These are phyloP conservation scores for Polymixis lichenea DNA, from an alignment of 2,888 invertebrate species.

Conservation along the genomic window DNA sequence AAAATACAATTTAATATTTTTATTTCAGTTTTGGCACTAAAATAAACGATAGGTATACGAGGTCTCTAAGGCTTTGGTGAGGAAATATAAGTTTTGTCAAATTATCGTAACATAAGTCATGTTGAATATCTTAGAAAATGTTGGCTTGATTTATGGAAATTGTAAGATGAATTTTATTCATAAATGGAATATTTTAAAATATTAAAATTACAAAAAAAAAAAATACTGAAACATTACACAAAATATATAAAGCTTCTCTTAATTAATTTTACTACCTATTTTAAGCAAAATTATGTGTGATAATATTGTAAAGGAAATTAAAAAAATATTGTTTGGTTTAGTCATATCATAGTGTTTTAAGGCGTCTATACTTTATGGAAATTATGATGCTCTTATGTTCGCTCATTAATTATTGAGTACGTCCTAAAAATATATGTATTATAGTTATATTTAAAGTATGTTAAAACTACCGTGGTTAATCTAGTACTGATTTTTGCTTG, in stretches of 20 bases:
- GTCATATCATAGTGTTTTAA: slow-evolving; percentile 79
- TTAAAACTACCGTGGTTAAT: slow-evolving; percentile 45
- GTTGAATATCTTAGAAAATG: slow-evolving; percentile 13
- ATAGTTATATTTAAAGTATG: slow-evolving; percentile 43
- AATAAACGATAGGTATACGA: slow-evolving; percentile 22
- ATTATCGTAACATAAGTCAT: slow-evolving; percentile 18
- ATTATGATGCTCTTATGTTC: slow-evolving; percentile 68
- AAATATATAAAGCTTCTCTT: slow-evolving; percentile 40
- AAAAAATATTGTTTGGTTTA: slow-evolving; percentile 70
- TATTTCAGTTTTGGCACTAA: slow-evolving; percentile 43
- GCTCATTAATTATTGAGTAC: slow-evolving; percentile 78
- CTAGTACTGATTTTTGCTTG: slow-evolving; percentile 30
- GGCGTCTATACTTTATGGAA: slow-evolving; percentile 57
- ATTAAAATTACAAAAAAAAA: not conserved
- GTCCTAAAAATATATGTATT: slow-evolving; percentile 74
- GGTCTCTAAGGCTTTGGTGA: slow-evolving; percentile 26
- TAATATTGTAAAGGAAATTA: slow-evolving; percentile 73
- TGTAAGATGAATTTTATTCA: not conserved
- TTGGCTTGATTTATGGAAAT: not conserved
- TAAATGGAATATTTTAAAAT: slow-evolving; percentile 12
- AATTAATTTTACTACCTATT: slow-evolving; percentile 51
- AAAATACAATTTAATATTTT: slow-evolving; percentile 46
- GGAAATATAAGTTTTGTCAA: slow-evolving; percentile 28
- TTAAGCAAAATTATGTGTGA: slow-evolving; percentile 75
- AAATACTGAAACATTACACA: slow-evolving; percentile 14